Base-by-base conservation (phyloP, 2,113 vertebrate genomes). In the Peromyscus maniculatus region DNA sequence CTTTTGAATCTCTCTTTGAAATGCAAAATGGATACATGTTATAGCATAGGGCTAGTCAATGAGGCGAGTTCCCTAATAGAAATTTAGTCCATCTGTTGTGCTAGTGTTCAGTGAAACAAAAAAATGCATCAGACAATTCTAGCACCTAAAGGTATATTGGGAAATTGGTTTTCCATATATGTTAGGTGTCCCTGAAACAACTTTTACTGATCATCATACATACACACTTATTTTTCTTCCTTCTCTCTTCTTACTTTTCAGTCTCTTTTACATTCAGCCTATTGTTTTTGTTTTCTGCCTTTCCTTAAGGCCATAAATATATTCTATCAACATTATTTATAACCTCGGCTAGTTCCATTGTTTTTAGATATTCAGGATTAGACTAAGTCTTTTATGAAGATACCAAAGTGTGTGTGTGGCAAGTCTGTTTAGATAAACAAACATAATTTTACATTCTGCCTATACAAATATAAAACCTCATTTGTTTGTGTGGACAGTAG, bases 1-100 rank as follows among this genome's bases (percentile, higher is more conserved):
- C 19, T 33, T 83, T 64, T 31, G 13, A 94, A 89, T 95, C 52
- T 91, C 24, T 97, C 57, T 95, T 95, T 94, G 64, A 94, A 97
- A 96, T 97, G 74, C 55, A 97, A 94, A 97, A 90, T 91, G 3
- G 26, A 67, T 93, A 67, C 19, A 83, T 89, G 67, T 93, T 74
- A 83, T 49, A 88, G 5, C 46, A 91, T 39, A 93, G 24, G 7
- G 21, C 67, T 55, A 88, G 46, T 69, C 95, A 95, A 89, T 92
- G 55, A 96, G 46, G 15, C 12, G 2, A 66, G 67, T 80, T 93
- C 2, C 55, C 69, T 89, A 75, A 87, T 91, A 89, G 49, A 89
- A 93, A 87, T 97, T 87, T 95, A 90, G 43, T 39, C 39, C n/a
- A 95, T 92, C 55, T 93, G 28, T 78, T 95, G 39, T 80, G 43